Evolutionary conservation across 2,113 vertebrate genomes (phyloP), one percentile per base, ranked within the genome.

Genomic region (Misgurnus anguillicaudatus): DNA sequence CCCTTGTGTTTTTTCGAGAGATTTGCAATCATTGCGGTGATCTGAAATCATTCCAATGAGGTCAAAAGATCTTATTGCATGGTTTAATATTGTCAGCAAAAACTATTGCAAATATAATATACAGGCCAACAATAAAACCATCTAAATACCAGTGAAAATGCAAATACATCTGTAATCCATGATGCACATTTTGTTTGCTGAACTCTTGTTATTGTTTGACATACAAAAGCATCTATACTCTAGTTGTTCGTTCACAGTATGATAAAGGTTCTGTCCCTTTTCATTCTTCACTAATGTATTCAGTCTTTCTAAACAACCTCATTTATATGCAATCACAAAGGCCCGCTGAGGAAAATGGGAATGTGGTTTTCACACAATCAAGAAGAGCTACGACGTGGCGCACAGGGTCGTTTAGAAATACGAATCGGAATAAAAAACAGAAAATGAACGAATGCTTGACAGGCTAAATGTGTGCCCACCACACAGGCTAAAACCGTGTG

Each of bases 241-340:
- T 45, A 24, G 14, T 9, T 75, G 21, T 6, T 39, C 21, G 51
- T 31, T 51, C 17, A 48, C 38, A 64, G 38, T 5, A 51, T 38
- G 2, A 62, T 11, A 2, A 31, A 6, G n/a, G 36, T 19, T 36
- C 38, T 57, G 41, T 60, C 21, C 38, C 39, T 68, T 45, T 24
- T 45, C 74, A 38, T 64, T 77, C 64, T 74, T 57, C 72, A 53
- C 60, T 62, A 38, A 48, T 69, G 60, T 31, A 57, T 51, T 80
- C 13, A 13, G 24, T 70, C n/a, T 61, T 76, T 38, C 42, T 55
- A 31, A 63, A 77, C 65, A 63, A 53, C 36, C 47, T 41, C 36
- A 75, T 75, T 81, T 36, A 64, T 42, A 82, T 11, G n/a, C 41
- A 80, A 53, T 62, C 19, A 70, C n/a, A 73, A 41, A 67, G 9